phyloP scores from a whole-genome alignment of 2,113 vertebrate species.

The Oncorhynchus keta region DNA sequence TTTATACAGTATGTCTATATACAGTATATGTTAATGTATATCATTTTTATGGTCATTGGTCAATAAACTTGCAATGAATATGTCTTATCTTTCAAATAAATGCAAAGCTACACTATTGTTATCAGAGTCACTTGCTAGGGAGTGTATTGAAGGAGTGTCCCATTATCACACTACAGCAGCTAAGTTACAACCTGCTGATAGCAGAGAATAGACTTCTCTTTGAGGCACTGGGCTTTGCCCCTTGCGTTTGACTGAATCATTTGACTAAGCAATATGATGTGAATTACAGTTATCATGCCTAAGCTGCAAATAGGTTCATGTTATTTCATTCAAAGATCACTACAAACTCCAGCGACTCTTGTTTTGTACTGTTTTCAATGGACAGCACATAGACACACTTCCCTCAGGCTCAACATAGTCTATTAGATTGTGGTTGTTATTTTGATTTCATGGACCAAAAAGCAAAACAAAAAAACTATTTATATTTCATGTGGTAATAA shows the following conservation, averaged over 20 bases:
- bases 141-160: constrained; percentile 57
- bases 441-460: not conserved
- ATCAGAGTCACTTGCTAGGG: constrained; percentile 7
- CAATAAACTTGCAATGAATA: too few relatives aligned
- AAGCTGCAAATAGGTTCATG: constrained; percentile 32
- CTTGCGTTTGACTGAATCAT: constrained; percentile 34
- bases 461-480: not conserved
- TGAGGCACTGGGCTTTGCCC: constrained; percentile 19
- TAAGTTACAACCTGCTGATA: constrained; percentile 45
- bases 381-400: too few relatives aligned
- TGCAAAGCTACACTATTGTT: constrained; percentile 42
- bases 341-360: not conserved
- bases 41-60: too few relatives aligned
- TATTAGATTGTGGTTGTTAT: not conserved
- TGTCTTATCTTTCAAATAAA: constrained; percentile 52
- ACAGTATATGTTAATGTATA: too few relatives aligned
- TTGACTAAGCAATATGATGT: constrained; percentile 54
- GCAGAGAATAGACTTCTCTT: constrained; percentile 37
- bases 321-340: constrained; percentile 4
- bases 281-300: constrained; percentile 46
- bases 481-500: too few relatives aligned
- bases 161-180: constrained; percentile 59
- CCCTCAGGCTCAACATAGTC: too few relatives aligned
- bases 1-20: not conserved
- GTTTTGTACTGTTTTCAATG: not conserved